Evolutionary conservation across 2,797 vertebrate species (phyloP), one percentile per base, ranked within the genome.

Genomic region (Halcyon chelicuti): DNA sequence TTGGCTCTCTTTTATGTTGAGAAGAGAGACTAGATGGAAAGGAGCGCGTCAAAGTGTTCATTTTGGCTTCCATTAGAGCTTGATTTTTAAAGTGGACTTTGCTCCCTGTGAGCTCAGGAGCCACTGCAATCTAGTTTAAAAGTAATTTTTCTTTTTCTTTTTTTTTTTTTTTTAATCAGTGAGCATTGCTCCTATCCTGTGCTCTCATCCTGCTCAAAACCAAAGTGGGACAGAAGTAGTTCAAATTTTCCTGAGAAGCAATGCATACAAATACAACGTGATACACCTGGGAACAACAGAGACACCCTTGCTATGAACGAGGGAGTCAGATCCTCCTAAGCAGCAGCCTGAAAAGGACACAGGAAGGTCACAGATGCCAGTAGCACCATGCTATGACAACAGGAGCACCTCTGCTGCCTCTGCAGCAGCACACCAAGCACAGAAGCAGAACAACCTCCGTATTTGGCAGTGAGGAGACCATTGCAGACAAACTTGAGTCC

Each of bases 231-330:
- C 49, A 87, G 65, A 80, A 91, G 44, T 12, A 83, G 51, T 33
- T 81, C 51, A 55, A 22, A 63, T 89, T 70, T 89, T 60, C 90
- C 25, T 79, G 91, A 82, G 54, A 93, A 92, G 90, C 81, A 79
- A 57, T 42, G 61, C 33, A 44, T 18, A 35, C 44, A 93, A 77
- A 96, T 31, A 76, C 23, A 61, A 84, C 62, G 35, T 39, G 26
- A 54, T 2, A 5, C 29, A 28, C 28, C 58, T 84, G 61, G n/a
- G 42, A 90, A 74, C 49, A 88, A 65, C 7, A 77, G 37, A 75
- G n/a, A 42, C 18, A 79, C 19, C 18, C 4, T 67, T 87, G 26
- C 40, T 46, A 25, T 15, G n/a, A 20, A 84, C 82, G 9, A 86
- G 29, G 51, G 40, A 76, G 31, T 55, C 22, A 7, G 21, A 71